Evolutionary conservation across 2,113 vertebrate genomes (phyloP).

Genomic region (Malaclemys terrapin): DNA sequence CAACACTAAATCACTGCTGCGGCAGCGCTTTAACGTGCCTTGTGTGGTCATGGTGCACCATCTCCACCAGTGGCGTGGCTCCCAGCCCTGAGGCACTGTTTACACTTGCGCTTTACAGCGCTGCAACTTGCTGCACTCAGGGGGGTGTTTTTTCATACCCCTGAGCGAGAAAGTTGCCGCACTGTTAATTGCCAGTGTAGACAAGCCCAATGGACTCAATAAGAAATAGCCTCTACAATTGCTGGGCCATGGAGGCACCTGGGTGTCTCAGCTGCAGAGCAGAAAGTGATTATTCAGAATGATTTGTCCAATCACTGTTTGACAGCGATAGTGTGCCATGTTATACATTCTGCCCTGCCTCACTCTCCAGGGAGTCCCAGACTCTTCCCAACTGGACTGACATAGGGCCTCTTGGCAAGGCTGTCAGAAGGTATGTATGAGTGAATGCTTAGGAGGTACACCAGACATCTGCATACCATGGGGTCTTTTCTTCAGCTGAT

Average conservation of each 20-base stretch:
- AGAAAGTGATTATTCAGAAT: accelerated
- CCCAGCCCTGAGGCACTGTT: no score
- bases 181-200: no score
- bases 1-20: no score
- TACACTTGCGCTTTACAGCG: no score
- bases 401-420: not conserved
- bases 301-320: not conserved
- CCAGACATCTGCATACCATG: not conserved
- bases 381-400: not conserved
- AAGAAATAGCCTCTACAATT: not conserved
- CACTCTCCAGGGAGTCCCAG: not conserved
- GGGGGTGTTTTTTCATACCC: no score
- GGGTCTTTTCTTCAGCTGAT: not conserved
- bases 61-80: no score
- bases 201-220: accelerated
- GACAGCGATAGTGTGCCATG: not conserved
- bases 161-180: no score
- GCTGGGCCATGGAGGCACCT: not conserved
- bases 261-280: not conserved
- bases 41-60: no score
- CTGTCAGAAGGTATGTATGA: accelerated
- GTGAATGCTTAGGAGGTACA: accelerated
- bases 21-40: no score
- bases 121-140: no score
- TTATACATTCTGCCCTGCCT: not conserved